Conservation (phyloP, 2,113 vertebrate genomes). For the Nansenia antarctica region DNA sequence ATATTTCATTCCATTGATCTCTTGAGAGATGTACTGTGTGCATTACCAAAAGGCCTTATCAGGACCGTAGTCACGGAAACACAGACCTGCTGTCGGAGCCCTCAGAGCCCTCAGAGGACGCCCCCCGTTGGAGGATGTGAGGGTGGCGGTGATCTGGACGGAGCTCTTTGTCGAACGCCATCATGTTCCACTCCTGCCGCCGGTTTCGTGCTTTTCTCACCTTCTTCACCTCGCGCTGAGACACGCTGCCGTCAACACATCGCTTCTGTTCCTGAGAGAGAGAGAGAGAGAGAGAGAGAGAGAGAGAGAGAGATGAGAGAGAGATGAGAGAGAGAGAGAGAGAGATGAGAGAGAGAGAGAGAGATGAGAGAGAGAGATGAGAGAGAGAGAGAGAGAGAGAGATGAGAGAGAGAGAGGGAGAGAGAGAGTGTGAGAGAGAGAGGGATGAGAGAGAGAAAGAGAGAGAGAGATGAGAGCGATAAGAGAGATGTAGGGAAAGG, state of each 20-base stretch:
- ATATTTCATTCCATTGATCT: background rate
- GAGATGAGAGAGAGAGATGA: background rate
- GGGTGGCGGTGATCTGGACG: constrained; percentile 89
- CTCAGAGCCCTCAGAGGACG: constrained; percentile 89
- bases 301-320: too few species aligned
- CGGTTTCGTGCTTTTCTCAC: constrained; percentile 95
- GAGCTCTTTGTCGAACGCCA: constrained; percentile 96
- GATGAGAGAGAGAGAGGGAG: background rate
- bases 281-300: background rate
- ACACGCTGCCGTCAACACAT: constrained; percentile 84
- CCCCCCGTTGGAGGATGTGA: constrained; percentile 83
- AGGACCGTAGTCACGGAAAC: background rate
- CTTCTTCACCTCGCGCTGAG: constrained; percentile 92
- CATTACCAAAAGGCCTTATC: constrained; percentile 10
- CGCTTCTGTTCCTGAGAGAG: constrained; percentile 88
- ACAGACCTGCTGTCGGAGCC: constrained; percentile 93
- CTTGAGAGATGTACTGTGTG: constrained; percentile 7
- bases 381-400: too few species aligned
- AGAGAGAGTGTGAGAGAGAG: too few species aligned
- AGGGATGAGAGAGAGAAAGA: too few species aligned
- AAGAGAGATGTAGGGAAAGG: too few species aligned
- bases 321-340: too few species aligned
- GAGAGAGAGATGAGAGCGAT: too few species aligned
- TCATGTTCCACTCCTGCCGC: constrained; percentile 95
- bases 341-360: too few species aligned